Evolutionary conservation across 2,113 vertebrate species (phyloP), one percentile per base, ranked within the genome.

Genomic region (Hystrix cristata): DNA sequence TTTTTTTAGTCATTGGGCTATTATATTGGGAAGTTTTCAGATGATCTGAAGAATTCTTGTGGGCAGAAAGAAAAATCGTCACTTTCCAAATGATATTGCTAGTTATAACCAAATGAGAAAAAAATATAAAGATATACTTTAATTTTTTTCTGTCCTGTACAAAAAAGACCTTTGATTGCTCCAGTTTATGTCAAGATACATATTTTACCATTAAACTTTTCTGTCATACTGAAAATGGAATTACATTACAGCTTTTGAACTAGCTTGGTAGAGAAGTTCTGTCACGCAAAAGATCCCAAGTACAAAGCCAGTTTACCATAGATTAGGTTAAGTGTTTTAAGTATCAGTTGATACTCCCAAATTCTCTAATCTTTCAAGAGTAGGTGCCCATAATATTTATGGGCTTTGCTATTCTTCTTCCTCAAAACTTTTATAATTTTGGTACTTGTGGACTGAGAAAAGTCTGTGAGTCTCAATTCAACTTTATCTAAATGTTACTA

Each of bases 161-260:
- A 19, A 88, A 38, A 31, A 87, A 18, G 64, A 2, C 10, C 7
- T 94, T 55, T 90, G 95, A 87, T 62, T 55, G 48, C 4, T 21
- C 15, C 55, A 59, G 12, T 78, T 91, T 60, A 34, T 95, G 29
- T 92, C 34, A 90, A 74, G 46, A 59, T 86, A 43, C 46, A 4
- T n/a, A 29, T 94, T 90, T 95, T 80, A 74, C 46, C 64, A 88
- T 72, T 95, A 83, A 90, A 88, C 3, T 94, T 94, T 27, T 74
- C 57, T 80, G 14, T 80, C 57, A 82, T 85, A 84, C 19, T n/a
- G 23, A 95, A 80, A 38, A 90, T 43, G 95, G n/a, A 94, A 62
- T 84, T 81, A 29, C 16, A 95, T 14, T 2, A 94, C 38, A 65
- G 46, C 12, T 67, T 51, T 81, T 78, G 13, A 92, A 71, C 38